Percentiles rank a stretch among this genome's conserved stretches.
phyloP scores from a whole-genome alignment of 2,888 invertebrate species.

The Athrips mouffetella region DNA sequence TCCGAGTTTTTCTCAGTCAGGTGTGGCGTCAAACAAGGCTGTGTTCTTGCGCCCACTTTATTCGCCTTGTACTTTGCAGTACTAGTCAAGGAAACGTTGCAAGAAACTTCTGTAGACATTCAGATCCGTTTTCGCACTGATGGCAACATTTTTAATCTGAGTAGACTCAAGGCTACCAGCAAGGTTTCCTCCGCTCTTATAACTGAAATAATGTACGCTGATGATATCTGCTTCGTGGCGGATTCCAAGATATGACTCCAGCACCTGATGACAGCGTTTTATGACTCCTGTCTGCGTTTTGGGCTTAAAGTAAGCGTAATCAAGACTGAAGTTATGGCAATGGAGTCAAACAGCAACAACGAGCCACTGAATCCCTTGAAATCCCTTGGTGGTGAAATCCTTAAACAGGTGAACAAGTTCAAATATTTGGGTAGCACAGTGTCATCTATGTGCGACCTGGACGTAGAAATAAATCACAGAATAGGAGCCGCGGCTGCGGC shows the following conservation, averaged over 20 bases:
- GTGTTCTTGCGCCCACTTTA: conserved; percentile 23
- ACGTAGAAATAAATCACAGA: conserved; percentile 23
- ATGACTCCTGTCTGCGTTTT: not conserved
- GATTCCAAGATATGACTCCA: not conserved
- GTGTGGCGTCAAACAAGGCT: conserved; percentile 25
- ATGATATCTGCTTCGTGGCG: not conserved
- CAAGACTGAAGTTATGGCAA: not conserved
- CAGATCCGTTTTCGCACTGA: conserved; percentile 17
- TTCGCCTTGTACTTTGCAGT: conserved; percentile 19
- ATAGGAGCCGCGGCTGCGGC: conserved; percentile 23
- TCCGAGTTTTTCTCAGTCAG: conserved; percentile 17
- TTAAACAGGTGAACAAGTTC: conserved; percentile 22
- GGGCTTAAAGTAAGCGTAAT: not conserved
- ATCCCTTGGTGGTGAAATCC: conserved; percentile 9
- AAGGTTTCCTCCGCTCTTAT: not conserved
- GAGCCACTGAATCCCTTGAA: not conserved
- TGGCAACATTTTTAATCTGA: conserved; percentile 14
- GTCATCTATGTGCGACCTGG: conserved; percentile 19
- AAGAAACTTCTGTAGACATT: conserved; percentile 11
- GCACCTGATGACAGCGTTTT: not conserved
- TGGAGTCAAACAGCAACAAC: not conserved
- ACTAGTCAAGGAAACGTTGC: conserved; percentile 14
- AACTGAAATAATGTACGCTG: not conserved
- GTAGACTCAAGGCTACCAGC: conserved; percentile 3
- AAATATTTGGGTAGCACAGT: conserved; percentile 20